Evolutionary conservation across 2,888 invertebrate genomes (phyloP).

Genomic region (Stictocephala bisonia): DNA sequence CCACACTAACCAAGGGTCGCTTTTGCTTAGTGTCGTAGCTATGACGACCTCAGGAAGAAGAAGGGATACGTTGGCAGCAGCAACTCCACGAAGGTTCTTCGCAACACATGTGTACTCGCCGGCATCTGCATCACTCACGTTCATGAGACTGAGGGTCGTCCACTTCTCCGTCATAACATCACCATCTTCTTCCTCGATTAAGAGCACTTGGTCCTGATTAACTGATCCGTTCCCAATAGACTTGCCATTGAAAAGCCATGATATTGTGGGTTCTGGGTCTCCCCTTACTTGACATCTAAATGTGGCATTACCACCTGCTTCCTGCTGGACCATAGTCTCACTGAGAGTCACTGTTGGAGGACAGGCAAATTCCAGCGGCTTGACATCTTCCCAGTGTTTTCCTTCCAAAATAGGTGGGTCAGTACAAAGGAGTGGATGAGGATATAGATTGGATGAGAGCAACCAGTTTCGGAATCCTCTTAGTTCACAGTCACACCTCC

Average conservation of each 20-base stretch:
- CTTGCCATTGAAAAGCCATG: conserved; percentile 84
- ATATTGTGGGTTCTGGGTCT: conserved; percentile 84
- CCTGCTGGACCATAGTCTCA: conserved; percentile 72
- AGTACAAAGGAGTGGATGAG: conserved; percentile 78
- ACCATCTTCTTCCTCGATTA: conserved; percentile 63
- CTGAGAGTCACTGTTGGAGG: conserved; percentile 74
- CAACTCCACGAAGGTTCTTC: conserved; percentile 70
- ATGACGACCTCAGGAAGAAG: conserved; percentile 77
- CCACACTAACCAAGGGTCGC: conserved; percentile 79
- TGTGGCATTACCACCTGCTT: conserved; percentile 84
- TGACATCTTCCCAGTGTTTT: conserved; percentile 81
- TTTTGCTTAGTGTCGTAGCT: conserved; percentile 80
- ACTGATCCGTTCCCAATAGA: conserved; percentile 63
- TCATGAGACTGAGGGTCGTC: conserved; percentile 85
- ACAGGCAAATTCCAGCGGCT: conserved; percentile 83
- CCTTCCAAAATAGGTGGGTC: conserved; percentile 77
- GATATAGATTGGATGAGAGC: conserved; percentile 80
- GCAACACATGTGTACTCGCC: conserved; percentile 88
- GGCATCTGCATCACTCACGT: conserved; percentile 83
- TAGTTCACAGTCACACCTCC: conserved; percentile 90
- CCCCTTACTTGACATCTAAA: conserved; percentile 85
- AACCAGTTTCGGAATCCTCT: conserved; percentile 88
- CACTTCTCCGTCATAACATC: conserved; percentile 68
- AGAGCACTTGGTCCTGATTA: conserved; percentile 61
- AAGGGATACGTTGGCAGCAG: conserved; percentile 69